Conservation (phyloP, 2,888 invertebrate species). For the Lycaena phlaeas region DNA sequence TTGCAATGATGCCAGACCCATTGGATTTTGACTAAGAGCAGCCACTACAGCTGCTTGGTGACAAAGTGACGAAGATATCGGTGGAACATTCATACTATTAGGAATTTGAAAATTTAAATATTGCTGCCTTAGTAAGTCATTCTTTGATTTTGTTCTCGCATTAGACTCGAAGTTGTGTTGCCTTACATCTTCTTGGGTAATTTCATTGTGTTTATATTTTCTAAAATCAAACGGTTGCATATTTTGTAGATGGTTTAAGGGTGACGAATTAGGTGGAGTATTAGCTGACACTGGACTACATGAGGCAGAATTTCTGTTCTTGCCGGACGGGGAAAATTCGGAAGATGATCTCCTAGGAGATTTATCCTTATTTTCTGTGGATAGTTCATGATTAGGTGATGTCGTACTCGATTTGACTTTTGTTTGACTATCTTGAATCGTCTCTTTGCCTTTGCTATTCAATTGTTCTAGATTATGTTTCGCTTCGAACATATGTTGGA, state of each 20-base stretch:
- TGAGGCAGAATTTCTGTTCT: conserved; percentile 56
- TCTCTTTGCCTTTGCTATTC: conserved; percentile 44
- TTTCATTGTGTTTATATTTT: conserved; percentile 66
- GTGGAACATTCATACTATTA: conserved; percentile 75
- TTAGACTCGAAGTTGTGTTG: conserved; percentile 74
- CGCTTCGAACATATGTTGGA: conserved; percentile 62
- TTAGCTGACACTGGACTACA: conserved; percentile 62
- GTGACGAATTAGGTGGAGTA: conserved; percentile 80
- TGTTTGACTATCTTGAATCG: conserved; percentile 25
- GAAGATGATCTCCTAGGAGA: conserved; percentile 49
- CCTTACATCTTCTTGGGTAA: conserved; percentile 52
- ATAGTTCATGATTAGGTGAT: conserved; percentile 34
- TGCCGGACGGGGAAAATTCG: conserved; percentile 54
- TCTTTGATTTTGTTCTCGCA: not conserved
- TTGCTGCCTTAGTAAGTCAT: conserved; percentile 62
- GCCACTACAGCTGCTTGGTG: conserved; percentile 78
- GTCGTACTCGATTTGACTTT: conserved; percentile 17
- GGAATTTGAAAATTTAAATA: conserved; percentile 75
- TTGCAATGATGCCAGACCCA: conserved; percentile 76
- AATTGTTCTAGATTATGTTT: conserved; percentile 56
- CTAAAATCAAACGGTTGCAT: conserved; percentile 97
- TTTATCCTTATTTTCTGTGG: conserved; percentile 37
- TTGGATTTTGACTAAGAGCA: conserved; percentile 72
- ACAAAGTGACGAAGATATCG: conserved; percentile 68
- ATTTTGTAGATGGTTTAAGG: conserved; percentile 90